Evolutionary conservation across 2,888 invertebrate genomes (phyloP), one percentile per base, ranked within the genome.

Genomic region (Phaonia tiefii): DNA sequence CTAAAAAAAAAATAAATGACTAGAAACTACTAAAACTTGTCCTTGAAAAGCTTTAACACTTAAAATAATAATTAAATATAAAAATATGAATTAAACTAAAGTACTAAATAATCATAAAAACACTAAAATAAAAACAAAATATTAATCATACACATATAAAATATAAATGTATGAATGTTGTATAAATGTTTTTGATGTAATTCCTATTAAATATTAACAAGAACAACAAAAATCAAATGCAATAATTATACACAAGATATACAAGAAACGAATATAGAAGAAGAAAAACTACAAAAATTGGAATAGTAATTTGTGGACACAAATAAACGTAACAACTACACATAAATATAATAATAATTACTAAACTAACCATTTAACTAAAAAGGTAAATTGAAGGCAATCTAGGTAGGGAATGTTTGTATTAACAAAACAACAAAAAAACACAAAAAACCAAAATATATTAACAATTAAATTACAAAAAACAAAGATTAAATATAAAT

Each of bases 391-490:
- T 86, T 85, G 87, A 88, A 86, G 88, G 88, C 88, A 88, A 88
- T 87, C 88, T 88, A 88, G 88, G 83, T 88, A 88, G 88, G 87
- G 85, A 86, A 88, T 86, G 83, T 80, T 75, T 79, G 74, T 82
- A 69, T 74, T 65, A 78, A 65, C 67, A 73, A 67, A 82, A 66
- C 54, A 60, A 56, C 66, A 58, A 44, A 80, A 49, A 75, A 26
- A 78, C 67, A 69, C 42, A 74, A 54, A n/a, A 54, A 44, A 56
- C n/a, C n/a, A n/a, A n/a, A n/a, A n/a, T n/a, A n/a, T n/a, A n/a
- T n/a, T n/a, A n/a, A n/a, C n/a, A n/a, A n/a, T n/a, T n/a, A n/a
- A n/a, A n/a, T n/a, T n/a, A n/a, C 31, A 39, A 49, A 54, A 66
- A 49, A 63, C 44, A 65, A 56, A 39, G 17, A 25, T 54, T 15